phyloP scores from a whole-genome alignment of 2,113 vertebrate species.

The Diadophis punctatus region DNA sequence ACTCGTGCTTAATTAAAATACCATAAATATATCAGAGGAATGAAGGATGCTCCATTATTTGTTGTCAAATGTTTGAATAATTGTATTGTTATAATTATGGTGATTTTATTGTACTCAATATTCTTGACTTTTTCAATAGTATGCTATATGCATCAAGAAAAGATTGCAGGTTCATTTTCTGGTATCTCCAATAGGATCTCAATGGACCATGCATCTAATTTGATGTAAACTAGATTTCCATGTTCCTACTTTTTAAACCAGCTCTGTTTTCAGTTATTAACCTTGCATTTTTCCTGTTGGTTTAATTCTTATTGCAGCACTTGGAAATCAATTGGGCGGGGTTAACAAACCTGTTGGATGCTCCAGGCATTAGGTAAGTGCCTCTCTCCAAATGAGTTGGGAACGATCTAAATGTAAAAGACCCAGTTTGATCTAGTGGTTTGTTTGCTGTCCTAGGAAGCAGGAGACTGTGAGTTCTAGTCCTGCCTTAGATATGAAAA shows the following conservation, averaged over 20 bases:
- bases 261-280: neutral
- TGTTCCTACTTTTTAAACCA: neutral
- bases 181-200: neutral
- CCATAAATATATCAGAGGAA: neutral
- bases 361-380: constrained; percentile 84
- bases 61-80: neutral
- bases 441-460: neutral
- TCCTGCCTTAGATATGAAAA: neutral
- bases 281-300: neutral
- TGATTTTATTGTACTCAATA: neutral
- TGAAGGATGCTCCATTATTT: neutral
- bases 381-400: neutral
- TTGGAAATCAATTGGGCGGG: constrained; percentile 94
- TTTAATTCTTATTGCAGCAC: constrained; percentile 55
- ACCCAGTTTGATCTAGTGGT: neutral
- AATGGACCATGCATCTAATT: neutral
- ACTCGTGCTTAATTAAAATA: neutral
- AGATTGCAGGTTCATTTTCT: neutral
- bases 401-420: neutral
- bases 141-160: neutral
- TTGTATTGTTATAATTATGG: neutral
- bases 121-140: neutral
- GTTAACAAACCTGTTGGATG: constrained; percentile 87
- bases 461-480: neutral
- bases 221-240: neutral